These are phyloP conservation scores for Corythoichthys haematopterus DNA, from an alignment of 2,113 vertebrate species.

Conservation along the genomic window DNA sequence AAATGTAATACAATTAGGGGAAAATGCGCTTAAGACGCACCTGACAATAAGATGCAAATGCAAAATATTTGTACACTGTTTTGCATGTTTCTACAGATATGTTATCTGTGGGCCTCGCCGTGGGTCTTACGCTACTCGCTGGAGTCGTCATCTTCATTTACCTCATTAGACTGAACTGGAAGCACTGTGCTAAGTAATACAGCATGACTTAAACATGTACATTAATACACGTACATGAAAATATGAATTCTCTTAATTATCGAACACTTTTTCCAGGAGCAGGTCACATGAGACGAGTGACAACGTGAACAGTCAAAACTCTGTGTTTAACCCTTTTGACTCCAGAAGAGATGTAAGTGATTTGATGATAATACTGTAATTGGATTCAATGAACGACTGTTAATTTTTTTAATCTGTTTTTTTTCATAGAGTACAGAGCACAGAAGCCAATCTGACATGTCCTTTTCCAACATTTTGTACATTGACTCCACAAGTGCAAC, in stretches of 20 bases:
- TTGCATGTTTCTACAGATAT: conserved; percentile 26
- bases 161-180: conserved; percentile 41
- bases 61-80: too few relatives aligned
- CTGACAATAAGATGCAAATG: too few relatives aligned
- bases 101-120: conserved; percentile 38
- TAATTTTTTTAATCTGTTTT: conserved; percentile 4
- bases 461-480: conserved; percentile 46
- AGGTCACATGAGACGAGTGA: background rate
- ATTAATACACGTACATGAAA: background rate
- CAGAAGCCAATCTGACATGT: conserved; percentile 20
- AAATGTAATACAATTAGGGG: too few relatives aligned
- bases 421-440: conserved; percentile 36
- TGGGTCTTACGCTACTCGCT: conserved; percentile 51
- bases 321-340: conserved; percentile 26
- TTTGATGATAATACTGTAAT: background rate
- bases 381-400: background rate
- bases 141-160: conserved; percentile 28
- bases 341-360: conserved; percentile 45
- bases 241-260: background rate
- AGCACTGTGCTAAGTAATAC: conserved; percentile 33
- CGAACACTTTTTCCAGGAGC: conserved; percentile 19
- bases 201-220: background rate
- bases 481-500: background rate
- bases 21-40: too few relatives aligned
- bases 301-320: conserved; percentile 3